These are phyloP conservation scores for Hypothenemus hampei DNA, from an alignment of 1,140 invertebrate species.

Conservation along the genomic window DNA sequence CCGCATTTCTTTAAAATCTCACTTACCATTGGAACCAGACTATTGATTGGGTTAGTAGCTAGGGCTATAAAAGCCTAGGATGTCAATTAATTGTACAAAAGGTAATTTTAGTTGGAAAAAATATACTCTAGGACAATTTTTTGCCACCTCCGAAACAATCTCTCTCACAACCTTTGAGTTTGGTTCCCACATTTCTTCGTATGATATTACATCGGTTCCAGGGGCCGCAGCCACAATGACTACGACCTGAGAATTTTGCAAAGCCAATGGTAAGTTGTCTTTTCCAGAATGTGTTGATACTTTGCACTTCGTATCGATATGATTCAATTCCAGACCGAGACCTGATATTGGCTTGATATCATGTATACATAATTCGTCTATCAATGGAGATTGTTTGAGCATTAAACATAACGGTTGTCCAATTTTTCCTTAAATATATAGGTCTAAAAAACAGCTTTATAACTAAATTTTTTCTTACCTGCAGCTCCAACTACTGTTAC, in stretches of 20 bases:
- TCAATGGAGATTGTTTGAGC: constrained; percentile 55
- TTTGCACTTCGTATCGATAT: constrained; percentile 59
- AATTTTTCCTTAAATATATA: constrained; percentile 32
- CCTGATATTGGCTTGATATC: constrained; percentile 49
- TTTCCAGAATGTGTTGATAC: constrained; percentile 53
- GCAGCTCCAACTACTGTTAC: constrained; percentile 34
- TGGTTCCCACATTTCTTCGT: constrained; percentile 45
- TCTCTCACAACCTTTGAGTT: constrained; percentile 50
- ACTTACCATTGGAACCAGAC: constrained; percentile 54
- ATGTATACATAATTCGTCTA: constrained; percentile 58
- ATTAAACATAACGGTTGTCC: constrained; percentile 52
- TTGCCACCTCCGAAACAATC: constrained; percentile 48
- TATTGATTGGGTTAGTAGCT: constrained; percentile 55
- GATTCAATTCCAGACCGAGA: constrained; percentile 54
- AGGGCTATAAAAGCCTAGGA: constrained; percentile 54
- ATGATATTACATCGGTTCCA: constrained; percentile 13
- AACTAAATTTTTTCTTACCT: constrained; percentile 15
- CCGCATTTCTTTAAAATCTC: constrained; percentile 55
- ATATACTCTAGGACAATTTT: constrained; percentile 49
- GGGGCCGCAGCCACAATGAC: constrained; percentile 47
- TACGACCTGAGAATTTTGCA: constrained; percentile 52
- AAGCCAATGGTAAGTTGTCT: constrained; percentile 42
- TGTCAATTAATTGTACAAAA: not conserved
- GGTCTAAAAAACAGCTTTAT: not conserved
- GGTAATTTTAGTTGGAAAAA: not conserved